Conservation (phyloP, 2,888 invertebrate species). For the Folsomia candida region DNA sequence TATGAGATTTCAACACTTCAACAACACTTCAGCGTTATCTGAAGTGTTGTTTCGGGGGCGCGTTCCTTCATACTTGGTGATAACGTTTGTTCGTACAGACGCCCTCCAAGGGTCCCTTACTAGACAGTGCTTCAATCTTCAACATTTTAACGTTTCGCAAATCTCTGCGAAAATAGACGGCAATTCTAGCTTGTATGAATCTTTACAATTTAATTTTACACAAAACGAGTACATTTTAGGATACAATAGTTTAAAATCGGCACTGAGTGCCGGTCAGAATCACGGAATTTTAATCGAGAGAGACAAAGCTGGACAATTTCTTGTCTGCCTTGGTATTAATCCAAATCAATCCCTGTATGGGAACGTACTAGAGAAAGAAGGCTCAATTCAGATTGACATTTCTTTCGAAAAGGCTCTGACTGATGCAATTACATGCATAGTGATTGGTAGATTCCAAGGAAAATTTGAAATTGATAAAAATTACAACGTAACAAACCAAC, state of each 20-base stretch:
- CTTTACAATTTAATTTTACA: background rate
- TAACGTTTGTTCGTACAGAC: background rate
- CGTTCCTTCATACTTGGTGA: background rate
- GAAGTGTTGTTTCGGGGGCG: background rate
- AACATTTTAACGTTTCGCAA: background rate
- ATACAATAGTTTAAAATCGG: background rate
- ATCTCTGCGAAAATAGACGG: constrained; percentile 8
- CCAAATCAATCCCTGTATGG: background rate
- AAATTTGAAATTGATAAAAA: background rate
- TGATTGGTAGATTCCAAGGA: background rate
- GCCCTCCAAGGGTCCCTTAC: background rate
- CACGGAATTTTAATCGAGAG: background rate
- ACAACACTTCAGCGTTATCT: background rate
- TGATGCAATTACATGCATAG: background rate
- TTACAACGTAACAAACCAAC: too few relatives aligned
- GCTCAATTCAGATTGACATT: constrained; percentile 2
- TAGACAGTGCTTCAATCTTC: background rate
- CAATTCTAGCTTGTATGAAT: background rate
- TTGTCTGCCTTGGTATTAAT: background rate
- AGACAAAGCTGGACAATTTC: background rate
- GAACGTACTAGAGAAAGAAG: background rate
- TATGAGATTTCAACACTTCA: background rate
- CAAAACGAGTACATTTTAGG: background rate
- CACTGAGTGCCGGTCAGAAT: background rate
- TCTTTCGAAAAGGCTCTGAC: background rate